Evolutionary conservation across 1,140 invertebrate genomes (phyloP), one percentile per base, ranked within the genome.

Genomic region (Zaprionus taronus): DNA sequence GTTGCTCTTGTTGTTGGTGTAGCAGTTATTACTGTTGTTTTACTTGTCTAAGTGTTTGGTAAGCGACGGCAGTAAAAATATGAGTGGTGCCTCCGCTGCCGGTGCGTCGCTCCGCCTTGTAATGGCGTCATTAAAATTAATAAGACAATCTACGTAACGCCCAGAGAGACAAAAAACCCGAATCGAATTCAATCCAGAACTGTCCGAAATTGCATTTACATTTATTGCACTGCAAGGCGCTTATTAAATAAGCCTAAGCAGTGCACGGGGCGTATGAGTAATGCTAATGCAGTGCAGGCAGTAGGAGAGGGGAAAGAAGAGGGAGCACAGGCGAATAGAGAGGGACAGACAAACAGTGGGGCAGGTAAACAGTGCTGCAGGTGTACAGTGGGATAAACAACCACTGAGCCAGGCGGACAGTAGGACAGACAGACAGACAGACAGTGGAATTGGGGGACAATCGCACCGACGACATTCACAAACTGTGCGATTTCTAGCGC

Each of bases 111-210:
- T 4, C 3, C 26, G 34, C n/a, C 31, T 14, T 77, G 69, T 83
- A 83, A 86, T 83, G 79, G 63, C 63, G 73, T 64, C 84, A 87
- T 87, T 89, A 84, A 89, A 89, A 69, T 87, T 79, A 87, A 89
- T 89, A 83, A 89, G 84, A 72, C 77, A 80, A 73, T 80, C 63
- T 62, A 56, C 47, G 81, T 74, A 62, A 83, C 66, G 79, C 77
- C 77, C 66, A 34, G 26, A 28, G 24, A 20, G 64, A 58, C 62
- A 61, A 15, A 3, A 66, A 62, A 60, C 51, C 31, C n/a, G 41
- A 47, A 47, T 17, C n/a, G 17, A 49, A 17, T 20, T 20, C 7
- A 49, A 38, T 56, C 58, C 65, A 78, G 73, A 80, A 81, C 60
- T 73, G 55, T 68, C 47, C 47, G 28, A 74, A 73, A 72, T 9